Evolutionary conservation across 2,797 vertebrate genomes (phyloP), one percentile per base, ranked within the genome.

Genomic region (Anas acuta): DNA sequence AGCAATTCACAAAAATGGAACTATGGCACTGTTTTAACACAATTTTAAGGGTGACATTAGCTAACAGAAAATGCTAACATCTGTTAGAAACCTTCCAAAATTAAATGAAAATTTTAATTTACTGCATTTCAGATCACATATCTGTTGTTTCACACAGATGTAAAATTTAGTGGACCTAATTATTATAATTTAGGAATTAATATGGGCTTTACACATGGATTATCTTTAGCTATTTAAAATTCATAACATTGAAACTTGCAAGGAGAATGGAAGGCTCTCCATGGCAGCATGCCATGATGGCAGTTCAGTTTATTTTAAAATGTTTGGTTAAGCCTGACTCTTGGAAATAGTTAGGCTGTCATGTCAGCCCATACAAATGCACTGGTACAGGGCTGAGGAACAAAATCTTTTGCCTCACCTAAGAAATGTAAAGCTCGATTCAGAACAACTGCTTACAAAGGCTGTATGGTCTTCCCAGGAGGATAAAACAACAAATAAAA

Each of bases 1-100:
- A 92, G 73, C 82, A 90, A 70, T 87, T 93, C 78, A 67, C 51
- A 89, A 64, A 57, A 89, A 83, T 33, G 30, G 87, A 96, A 83
- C 14, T 37, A 71, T 45, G 11, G 73, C n/a, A 94, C 49, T 21
- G 14, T 67, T 86, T 90, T 58, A 54, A 92, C 92, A 57, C 14
- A 60, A 70, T 41, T 67, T 86, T 67, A 88, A 79, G 47, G 51
- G 19, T 60, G 49, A 81, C 22, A 66, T 14, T 30, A 64, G 35
- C 43, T 67, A 77, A 69, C 13, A 90, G 67, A 93, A 94, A 88
- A 91, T 15, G 82, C 13, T 82, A 73, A 49, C 19, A 58, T 67
- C 85, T 74, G 45, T 58, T 88, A 37, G 81, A 95, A 91, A 65
- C 13, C 14, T 54, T 87, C 16, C 22, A 82, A 90, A 91, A 67